phyloP scores from a whole-genome alignment of 2,888 invertebrate genomes.

The Pedicia rivosa region DNA sequence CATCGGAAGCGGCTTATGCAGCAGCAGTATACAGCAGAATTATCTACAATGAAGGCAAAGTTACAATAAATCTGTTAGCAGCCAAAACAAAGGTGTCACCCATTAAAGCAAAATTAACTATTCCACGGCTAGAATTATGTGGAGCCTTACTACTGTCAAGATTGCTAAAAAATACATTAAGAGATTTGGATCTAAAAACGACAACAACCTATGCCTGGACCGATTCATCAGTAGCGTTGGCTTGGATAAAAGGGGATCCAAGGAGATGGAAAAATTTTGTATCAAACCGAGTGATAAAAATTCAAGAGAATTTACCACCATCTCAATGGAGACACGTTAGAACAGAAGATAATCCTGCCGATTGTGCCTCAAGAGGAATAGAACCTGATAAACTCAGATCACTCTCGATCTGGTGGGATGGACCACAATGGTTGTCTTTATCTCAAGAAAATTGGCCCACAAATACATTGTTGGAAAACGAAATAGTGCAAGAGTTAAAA shows the following conservation, averaged over 20 bases:
- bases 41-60: neutral
- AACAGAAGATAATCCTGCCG: slow-evolving; percentile 10
- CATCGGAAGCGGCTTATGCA: slow-evolving; percentile 10
- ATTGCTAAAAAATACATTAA: neutral
- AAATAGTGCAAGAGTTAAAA: no score
- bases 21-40: slow-evolving; percentile 6
- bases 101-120: no score
- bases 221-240: no score
- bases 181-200: neutral
- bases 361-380: slow-evolving; percentile 6
- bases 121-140: slow-evolving; percentile 9
- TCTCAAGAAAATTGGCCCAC: no score
- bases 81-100: no score
- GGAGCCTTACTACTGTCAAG: slow-evolving; percentile 4
- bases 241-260: no score
- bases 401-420: neutral
- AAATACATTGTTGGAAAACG: no score
- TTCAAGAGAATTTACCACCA: no score
- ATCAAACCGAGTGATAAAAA: no score
- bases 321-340: slow-evolving; percentile 10
- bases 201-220: no score
- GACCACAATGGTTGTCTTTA: neutral
- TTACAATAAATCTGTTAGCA: slow-evolving; percentile 6
- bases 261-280: no score
- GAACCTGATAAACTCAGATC: neutral